phyloP scores from a whole-genome alignment of 92 coral and sea anemone genomes.

The Porites divaricata region DNA sequence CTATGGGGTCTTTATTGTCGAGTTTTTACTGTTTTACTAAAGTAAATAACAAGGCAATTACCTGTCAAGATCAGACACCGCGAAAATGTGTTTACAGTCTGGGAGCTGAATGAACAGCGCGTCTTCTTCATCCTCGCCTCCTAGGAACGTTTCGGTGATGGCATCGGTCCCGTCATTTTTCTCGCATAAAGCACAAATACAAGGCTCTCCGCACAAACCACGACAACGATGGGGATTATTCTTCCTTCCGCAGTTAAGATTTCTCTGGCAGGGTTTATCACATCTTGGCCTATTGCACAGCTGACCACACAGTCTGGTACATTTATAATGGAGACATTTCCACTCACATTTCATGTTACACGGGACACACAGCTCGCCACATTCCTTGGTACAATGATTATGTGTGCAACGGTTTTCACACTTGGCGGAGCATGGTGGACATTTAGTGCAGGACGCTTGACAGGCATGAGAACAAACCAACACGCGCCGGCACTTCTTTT shows the following conservation, averaged over 20 bases:
- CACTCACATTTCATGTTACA: slow-evolving; percentile 71
- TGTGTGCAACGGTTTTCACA: slow-evolving; percentile 70
- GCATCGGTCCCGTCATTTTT: slow-evolving; percentile 37
- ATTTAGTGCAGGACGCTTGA: slow-evolving; percentile 54
- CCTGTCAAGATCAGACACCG: slow-evolving; percentile 73
- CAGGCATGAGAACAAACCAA: slow-evolving; percentile 78
- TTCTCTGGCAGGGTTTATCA: slow-evolving; percentile 64
- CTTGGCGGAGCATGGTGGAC: slow-evolving; percentile 68
- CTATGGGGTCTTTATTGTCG: too few relatives aligned
- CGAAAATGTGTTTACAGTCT: slow-evolving; percentile 88
- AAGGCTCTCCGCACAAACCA: slow-evolving; percentile 79
- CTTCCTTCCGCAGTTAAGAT: slow-evolving; percentile 26
- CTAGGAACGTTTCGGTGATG: slow-evolving; percentile 58
- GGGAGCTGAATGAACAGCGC: slow-evolving; percentile 74
- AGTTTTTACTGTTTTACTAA: too few relatives aligned
- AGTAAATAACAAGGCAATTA: too few relatives aligned
- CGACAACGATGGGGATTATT: slow-evolving; percentile 57
- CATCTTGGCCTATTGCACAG: slow-evolving; percentile 80
- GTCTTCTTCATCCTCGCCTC: slow-evolving; percentile 75
- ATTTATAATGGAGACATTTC: slow-evolving; percentile 74
- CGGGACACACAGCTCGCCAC: slow-evolving; percentile 71
- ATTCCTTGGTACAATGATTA: slow-evolving; percentile 37
- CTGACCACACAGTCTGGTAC: slow-evolving; percentile 68
- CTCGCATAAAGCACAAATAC: slow-evolving; percentile 76
- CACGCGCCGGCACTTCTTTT: slow-evolving; percentile 45